Percentiles rank a stretch among this genome's conserved stretches.
Conservation (phyloP, 2,113 vertebrate genomes). For the Daphoenositta chrysoptera region DNA sequence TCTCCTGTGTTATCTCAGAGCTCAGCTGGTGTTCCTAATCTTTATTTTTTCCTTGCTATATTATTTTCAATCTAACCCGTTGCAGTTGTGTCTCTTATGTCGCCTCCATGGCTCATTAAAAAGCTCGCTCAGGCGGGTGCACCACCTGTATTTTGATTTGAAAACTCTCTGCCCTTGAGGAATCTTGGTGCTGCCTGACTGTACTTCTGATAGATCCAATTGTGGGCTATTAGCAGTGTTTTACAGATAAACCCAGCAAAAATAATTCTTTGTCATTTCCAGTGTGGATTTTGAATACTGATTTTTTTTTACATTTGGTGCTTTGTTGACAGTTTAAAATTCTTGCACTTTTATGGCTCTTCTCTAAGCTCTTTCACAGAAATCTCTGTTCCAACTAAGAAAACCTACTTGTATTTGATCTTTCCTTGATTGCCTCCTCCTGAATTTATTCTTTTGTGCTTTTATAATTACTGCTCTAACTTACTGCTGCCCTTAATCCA, state of each 20-base stretch:
- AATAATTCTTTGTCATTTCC: neutral
- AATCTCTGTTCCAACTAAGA: neutral
- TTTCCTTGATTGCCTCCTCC: neutral
- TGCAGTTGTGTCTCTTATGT: neutral
- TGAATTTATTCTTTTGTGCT: neutral
- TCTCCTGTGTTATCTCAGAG: neutral
- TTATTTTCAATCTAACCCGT: neutral
- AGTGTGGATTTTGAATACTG: neutral
- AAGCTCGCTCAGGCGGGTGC: neutral
- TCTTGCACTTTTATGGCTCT: neutral
- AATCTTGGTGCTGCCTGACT: neutral
- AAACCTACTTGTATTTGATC: neutral
- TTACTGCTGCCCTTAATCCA: neutral
- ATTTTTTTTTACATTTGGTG: neutral
- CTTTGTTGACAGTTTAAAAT: neutral
- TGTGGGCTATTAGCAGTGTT: neutral
- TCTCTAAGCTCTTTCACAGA: neutral
- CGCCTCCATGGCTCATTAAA: neutral
- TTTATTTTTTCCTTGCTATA: neutral
- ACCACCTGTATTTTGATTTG: neutral
- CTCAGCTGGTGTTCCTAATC: conserved; percentile 23
- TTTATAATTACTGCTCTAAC: neutral
- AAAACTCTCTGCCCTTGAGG: neutral
- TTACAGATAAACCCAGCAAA: neutral
- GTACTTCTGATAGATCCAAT: neutral